Base-by-base conservation (phyloP, 2,113 vertebrate genomes). In the Paramisgurnus dabryanus region DNA sequence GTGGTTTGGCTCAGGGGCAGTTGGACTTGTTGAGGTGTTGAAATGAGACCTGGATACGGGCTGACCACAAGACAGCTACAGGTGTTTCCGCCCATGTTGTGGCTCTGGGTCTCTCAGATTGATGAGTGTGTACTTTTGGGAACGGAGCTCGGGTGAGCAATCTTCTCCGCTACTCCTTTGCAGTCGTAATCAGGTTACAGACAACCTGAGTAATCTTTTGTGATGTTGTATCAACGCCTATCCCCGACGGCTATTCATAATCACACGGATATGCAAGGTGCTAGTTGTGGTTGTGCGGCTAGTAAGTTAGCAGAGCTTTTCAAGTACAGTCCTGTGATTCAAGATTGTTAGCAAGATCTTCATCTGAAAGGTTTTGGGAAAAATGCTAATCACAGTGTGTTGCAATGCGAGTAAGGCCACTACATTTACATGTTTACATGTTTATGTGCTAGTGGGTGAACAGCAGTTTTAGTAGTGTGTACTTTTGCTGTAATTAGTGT, bases 31-130 rank as follows among this genome's bases (percentile, higher is more conserved):
- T 50, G 75, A 77, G 63, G 11, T 4, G n/a, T 27, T 67, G 75
- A 77, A 77, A 77, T 64, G 58, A 75, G 73, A 75, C 58, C 71
- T 73, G 71, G 73, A 34, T 64, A 75, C 27, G 7, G 60, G 45
- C 45, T 50, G 60, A 76, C 75, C 63, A 66, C 75, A 77, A 34
- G 34, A 77, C 63, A 41, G 15, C 45, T 66, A 66, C 49, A 66
- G 75, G 45, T 77, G 61, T 66, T 15, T 66, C 34, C 4, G 63
- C 27, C 61, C 63, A 55, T 53, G 63, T 77, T 77, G 63, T 8
- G 61, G 45, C 63, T 64, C 22, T 27, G 45, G 22, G 27, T 34
- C 27, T 34, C 43, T 65, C 60, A 11, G 58, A 39, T 11, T 49
- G 57, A 47, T 64, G 18, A 55, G 50, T 0, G 34, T n/a, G 17